These are phyloP conservation scores for Pammene aurita DNA, from an alignment of 2,888 invertebrate genomes.

Conservation along the genomic window DNA sequence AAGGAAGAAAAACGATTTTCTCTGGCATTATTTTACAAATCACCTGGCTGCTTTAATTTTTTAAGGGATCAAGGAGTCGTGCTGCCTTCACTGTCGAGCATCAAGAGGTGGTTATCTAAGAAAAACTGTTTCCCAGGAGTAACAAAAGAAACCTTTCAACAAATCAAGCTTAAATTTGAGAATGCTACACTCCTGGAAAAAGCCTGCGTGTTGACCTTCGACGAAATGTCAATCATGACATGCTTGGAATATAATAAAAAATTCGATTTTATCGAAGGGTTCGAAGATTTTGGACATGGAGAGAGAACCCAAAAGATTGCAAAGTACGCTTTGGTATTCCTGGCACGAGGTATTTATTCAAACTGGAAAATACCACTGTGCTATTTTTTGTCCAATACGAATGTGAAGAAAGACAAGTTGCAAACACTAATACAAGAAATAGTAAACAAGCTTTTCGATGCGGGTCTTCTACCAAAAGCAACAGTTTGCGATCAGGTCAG, in stretches of 20 bases:
- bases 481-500: neutral
- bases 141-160: neutral
- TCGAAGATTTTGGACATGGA: conserved; percentile 8
- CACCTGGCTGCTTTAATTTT: neutral
- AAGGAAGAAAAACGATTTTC: neutral
- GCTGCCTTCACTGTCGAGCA: neutral
- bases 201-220: conserved; percentile 7
- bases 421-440: neutral
- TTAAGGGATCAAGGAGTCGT: conserved; percentile 8
- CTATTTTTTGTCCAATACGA: conserved; percentile 2
- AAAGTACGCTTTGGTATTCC: conserved; percentile 6
- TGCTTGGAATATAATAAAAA: conserved; percentile 11
- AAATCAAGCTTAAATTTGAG: neutral
- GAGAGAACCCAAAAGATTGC: neutral
- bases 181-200: neutral
- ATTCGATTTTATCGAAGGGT: conserved; percentile 14
- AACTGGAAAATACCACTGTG: conserved; percentile 6
- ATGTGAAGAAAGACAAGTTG: conserved; percentile 2
- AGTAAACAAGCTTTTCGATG: conserved; percentile 12
- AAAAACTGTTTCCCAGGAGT: conserved; percentile 1
- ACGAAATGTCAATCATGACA: conserved; percentile 19
- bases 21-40: conserved; percentile 12
- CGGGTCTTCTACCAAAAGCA: no score
- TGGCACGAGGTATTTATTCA: conserved; percentile 1
- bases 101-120: conserved; percentile 3